These are phyloP conservation scores for Helobdella robusta DNA, from an alignment of 2,888 invertebrate species.

Conservation along the genomic window DNA sequence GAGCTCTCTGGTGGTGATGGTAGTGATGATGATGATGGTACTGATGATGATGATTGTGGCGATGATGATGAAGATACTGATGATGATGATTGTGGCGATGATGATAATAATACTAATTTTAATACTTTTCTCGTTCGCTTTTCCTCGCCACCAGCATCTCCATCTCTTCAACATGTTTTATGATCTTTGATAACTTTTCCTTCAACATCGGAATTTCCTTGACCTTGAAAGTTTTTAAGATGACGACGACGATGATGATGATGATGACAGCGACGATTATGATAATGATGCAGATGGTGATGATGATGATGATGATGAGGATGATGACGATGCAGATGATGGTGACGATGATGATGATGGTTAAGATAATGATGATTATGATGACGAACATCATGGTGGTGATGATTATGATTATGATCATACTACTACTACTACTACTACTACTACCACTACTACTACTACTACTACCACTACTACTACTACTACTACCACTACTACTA, in stretches of 20 bases:
- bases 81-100: too few relatives aligned
- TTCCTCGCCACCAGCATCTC: constrained; percentile 64
- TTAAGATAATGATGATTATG: constrained; percentile 8
- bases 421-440: constrained; percentile 29
- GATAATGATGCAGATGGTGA: too few relatives aligned
- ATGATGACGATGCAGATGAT: too few relatives aligned
- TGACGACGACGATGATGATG: too few relatives aligned
- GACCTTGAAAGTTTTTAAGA: constrained; percentile 42
- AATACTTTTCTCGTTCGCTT: constrained; percentile 64
- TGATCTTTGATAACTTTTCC: constrained; percentile 65
- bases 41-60: too few relatives aligned
- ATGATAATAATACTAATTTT: too few relatives aligned
- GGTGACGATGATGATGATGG: constrained; percentile 14
- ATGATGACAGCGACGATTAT: too few relatives aligned
- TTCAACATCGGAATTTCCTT: constrained; percentile 64
- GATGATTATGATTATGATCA: constrained; percentile 11
- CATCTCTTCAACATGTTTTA: constrained; percentile 76
- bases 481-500: constrained; percentile 28
- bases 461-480: constrained; percentile 29
- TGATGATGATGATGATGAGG: too few relatives aligned
- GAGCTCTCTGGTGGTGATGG: constrained; percentile 54
- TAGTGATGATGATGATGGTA: not conserved
- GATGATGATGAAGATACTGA: constrained; percentile 5
- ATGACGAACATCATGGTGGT: constrained; percentile 4
- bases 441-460: constrained; percentile 29